Conservation (phyloP, 2,797 vertebrate genomes). For the Silurus lanzhouensis region DNA sequence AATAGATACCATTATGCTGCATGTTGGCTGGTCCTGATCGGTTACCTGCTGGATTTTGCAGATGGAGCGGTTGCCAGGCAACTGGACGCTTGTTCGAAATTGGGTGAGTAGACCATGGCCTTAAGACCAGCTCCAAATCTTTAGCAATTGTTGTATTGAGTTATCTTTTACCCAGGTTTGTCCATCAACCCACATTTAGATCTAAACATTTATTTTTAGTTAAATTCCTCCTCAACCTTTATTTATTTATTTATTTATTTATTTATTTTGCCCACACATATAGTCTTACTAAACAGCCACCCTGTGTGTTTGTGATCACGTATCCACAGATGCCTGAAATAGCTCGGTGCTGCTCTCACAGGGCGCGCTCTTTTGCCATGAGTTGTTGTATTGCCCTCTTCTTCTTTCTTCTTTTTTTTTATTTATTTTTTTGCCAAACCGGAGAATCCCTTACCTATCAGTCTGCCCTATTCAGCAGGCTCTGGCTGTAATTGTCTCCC, state of each 20-base stretch:
- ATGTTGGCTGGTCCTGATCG: slow-evolving; percentile 89
- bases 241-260: background rate
- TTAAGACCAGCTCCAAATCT: slow-evolving; percentile 24
- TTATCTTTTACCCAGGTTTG: background rate
- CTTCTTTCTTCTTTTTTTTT: slow-evolving; percentile 36
- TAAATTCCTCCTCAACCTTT: background rate
- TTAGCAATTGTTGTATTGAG: background rate
- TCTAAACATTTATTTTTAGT: background rate
- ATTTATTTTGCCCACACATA: background rate
- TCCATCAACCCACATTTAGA: background rate
- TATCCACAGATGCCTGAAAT: slow-evolving; percentile 64
- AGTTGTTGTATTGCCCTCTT: slow-evolving; percentile 63
- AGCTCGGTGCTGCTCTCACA: slow-evolving; percentile 62
- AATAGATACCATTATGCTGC: slow-evolving; percentile 81
- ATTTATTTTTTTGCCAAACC: slow-evolving; percentile 66
- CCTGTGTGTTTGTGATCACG: slow-evolving; percentile 46
- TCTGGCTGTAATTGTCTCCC: slow-evolving; percentile 72
- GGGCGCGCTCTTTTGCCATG: slow-evolving; percentile 58
- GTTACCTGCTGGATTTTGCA: slow-evolving; percentile 89
- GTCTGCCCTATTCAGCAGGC: slow-evolving; percentile 70
- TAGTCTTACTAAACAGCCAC: slow-evolving; percentile 12
- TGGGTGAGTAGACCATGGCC: slow-evolving; percentile 77
- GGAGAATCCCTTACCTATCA: slow-evolving; percentile 72
- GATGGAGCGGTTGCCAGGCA: slow-evolving; percentile 85
- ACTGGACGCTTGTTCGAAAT: slow-evolving; percentile 82